These are phyloP conservation scores for Ditylenchus dipsaci DNA, from an alignment of 1,140 invertebrate genomes.

Conservation along the genomic window DNA sequence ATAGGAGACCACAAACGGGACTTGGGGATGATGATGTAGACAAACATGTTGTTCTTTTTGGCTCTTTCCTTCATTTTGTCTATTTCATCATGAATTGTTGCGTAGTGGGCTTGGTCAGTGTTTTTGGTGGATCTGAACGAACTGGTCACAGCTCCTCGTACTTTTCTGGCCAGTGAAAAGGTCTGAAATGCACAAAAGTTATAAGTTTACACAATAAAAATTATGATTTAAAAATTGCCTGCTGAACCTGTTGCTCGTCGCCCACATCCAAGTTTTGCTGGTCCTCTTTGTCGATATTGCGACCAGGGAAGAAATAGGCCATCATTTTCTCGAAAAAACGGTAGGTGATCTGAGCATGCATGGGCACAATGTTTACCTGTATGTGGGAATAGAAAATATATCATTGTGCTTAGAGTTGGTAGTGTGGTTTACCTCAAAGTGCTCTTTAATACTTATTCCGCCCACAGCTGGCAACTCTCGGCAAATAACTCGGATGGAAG, in stretches of 20 bases:
- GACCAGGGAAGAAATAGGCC: constrained; percentile 96
- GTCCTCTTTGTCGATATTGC: constrained; percentile 68
- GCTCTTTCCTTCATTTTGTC: constrained; percentile 98
- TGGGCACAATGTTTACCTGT: constrained; percentile 69
- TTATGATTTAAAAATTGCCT: constrained; percentile 15
- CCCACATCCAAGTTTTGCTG: constrained; percentile 38
- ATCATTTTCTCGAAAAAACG: constrained; percentile 96
- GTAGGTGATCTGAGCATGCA: constrained; percentile 87
- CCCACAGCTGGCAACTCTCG: constrained; percentile 65
- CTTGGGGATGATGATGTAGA: constrained; percentile 95
- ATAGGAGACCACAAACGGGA: constrained; percentile 89
- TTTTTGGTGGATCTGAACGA: constrained; percentile 33
- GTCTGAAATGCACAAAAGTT: constrained; percentile 6
- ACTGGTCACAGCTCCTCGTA: constrained; percentile 37
- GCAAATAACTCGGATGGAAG: constrained; percentile 54
- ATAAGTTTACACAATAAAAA: too few relatives aligned
- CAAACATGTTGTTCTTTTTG: constrained; percentile 95
- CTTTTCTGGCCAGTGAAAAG: constrained; percentile 34
- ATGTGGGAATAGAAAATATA: neutral
- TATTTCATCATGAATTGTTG: constrained; percentile 73
- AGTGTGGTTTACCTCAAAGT: constrained; percentile 73
- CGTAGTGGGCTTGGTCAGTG: constrained; percentile 6
- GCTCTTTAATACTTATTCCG: constrained; percentile 95
- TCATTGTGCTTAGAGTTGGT: constrained; percentile 64
- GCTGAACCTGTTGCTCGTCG: constrained; percentile 38